Conservation (phyloP, 1,140 invertebrate genomes). For the Whitmania pigra region DNA sequence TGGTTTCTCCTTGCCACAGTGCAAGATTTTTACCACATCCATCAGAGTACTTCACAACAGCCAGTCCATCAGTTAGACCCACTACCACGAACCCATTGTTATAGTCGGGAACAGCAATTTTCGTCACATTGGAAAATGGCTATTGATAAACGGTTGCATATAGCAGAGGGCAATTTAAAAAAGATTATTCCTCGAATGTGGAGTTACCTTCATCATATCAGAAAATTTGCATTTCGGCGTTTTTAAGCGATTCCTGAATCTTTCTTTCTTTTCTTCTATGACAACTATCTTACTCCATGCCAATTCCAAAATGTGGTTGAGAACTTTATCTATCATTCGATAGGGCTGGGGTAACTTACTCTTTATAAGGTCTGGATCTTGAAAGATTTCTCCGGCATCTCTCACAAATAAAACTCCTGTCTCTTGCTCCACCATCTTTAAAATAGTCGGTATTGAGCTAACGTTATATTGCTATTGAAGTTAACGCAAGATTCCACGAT, state of each 20-base stretch:
- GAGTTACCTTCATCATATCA: background rate
- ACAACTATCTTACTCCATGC: background rate
- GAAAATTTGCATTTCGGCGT: background rate
- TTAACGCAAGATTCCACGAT: no score
- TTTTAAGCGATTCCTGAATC: slow-evolving; percentile 1
- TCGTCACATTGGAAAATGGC: slow-evolving; percentile 10
- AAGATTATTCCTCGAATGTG: background rate
- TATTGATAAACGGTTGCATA: background rate
- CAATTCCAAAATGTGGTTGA: background rate
- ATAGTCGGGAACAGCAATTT: background rate
- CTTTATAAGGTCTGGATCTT: slow-evolving; percentile 1
- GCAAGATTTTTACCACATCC: background rate
- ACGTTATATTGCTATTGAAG: no score
- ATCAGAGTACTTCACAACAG: background rate
- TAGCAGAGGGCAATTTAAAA: background rate
- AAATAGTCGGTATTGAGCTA: no score
- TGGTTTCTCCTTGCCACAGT: background rate
- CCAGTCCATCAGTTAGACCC: background rate
- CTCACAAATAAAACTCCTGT: slow-evolving; percentile 6
- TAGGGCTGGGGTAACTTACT: slow-evolving; percentile 9
- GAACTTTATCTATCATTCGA: background rate
- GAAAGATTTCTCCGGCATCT: background rate
- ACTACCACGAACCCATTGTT: background rate
- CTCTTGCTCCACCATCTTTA: background rate
- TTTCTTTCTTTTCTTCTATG: slow-evolving; percentile 13